A percentile compares a stretch with the other conserved stretches of the same genome.
phyloP scores from a whole-genome alignment of 2,888 invertebrate species.

The Graphium colonna region DNA sequence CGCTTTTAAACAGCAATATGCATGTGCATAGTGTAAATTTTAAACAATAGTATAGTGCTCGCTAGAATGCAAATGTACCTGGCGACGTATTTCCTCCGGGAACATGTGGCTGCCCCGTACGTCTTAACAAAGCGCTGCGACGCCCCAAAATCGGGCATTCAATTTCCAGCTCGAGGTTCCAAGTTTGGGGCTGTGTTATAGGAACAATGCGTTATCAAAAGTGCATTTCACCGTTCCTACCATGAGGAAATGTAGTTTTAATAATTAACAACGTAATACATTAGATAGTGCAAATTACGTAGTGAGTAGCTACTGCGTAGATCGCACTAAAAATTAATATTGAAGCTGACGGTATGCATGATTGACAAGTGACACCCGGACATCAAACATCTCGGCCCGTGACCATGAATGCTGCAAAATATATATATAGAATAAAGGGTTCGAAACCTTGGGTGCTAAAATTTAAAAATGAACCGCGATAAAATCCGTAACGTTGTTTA shows the following conservation, averaged over 20 bases:
- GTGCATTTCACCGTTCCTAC: neutral
- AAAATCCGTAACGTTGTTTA: too few relatives aligned
- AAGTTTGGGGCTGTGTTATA: neutral
- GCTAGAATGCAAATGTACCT: constrained; percentile 15
- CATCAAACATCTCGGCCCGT: too few relatives aligned
- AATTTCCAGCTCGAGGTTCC: neutral
- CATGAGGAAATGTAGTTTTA: neutral
- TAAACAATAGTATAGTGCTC: constrained; percentile 15
- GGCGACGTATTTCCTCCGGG: constrained; percentile 15
- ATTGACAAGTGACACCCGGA: too few relatives aligned
- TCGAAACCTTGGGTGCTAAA: too few relatives aligned
- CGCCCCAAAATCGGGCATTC: neutral
- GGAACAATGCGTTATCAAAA: neutral
- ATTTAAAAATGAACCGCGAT: too few relatives aligned
- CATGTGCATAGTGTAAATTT: neutral
- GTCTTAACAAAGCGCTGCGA: constrained; percentile 10
- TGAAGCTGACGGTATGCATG: too few relatives aligned
- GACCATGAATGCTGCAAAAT: too few relatives aligned
- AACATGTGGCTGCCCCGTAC: constrained; percentile 4
- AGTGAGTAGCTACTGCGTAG: too few relatives aligned
- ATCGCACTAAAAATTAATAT: too few relatives aligned
- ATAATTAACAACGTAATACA: neutral
- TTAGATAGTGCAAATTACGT: neutral
- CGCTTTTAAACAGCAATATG: neutral
- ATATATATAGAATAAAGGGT: too few relatives aligned